Base-by-base conservation (phyloP, 2,888 invertebrate genomes). In the Melitaea athalia region DNA sequence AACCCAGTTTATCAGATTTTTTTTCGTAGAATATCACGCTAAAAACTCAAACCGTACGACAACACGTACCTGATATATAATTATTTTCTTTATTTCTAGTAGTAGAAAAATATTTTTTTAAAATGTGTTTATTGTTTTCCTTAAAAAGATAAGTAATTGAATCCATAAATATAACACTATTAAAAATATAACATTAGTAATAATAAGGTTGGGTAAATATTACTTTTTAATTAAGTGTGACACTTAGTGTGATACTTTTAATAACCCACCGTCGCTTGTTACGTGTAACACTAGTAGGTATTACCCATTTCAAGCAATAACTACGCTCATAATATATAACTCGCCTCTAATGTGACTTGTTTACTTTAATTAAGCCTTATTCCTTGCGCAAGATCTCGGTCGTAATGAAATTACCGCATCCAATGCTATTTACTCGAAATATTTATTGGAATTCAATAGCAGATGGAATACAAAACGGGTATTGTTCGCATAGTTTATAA, bases 321-420 rank as follows among this genome's bases (percentile, higher is more conserved):
- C 15, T 17, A 15, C 43, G n/a, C 63, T 62, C 42, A 62, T 61
- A 68, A 60, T 65, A 10, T 52, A 67, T 50, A 59, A 66, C 31
- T 49, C 49, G 53, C 53, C 63, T 57, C 64, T 70, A 66, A 59
- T 66, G 68, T 61, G 64, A 70, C 57, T 75, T 73, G 68, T 72
- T 76, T 70, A 63, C 66, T 75, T 71, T 73, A 72, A 75, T 76
- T 75, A 76, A 76, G 74, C 68, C 68, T 66, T 72, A 70, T 66
- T 60, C 14, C 61, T 55, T 43, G 49, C 59, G 47, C 65, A 52
- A 49, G 59, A 61, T 55, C 67, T 63, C 60, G 55, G 43, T 55
- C 57, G 64, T 62, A 70, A 70, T 70, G 67, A 70, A 61, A 62
- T 52, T 61, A 59, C 70, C 63, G 64, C 63, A 64, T 63, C 69